Base-by-base conservation (phyloP, 64 coral and sea anemone species). In the Montipora foliosa region DNA sequence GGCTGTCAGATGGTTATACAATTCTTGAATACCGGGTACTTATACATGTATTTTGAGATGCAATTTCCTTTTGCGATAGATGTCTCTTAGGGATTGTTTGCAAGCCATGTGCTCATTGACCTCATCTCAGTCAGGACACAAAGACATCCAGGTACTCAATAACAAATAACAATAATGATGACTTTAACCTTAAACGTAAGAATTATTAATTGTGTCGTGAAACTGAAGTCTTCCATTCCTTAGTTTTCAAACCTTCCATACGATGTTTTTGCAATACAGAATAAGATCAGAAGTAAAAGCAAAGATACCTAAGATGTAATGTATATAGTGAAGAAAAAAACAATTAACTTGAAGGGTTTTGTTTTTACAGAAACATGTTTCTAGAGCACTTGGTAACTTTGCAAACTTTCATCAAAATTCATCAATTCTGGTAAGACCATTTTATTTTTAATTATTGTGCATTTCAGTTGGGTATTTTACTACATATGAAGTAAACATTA, bases 371-470 rank as follows among this genome's bases (percentile, higher is more conserved):
- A 81, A 13, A 44, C 92, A 93, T 81, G 92, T 93, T 79, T 88
- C 92, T 3, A 93, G 92, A 88, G 92, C 84, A n/a, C 61, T 93
- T 66, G 92, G 74, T 14, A 93, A 93, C 62, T 93, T 93, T 88
- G 69, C 92, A 55, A 78, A 81, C 24, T 93, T 93, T 79, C 92
- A 93, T 74, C 92, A 93, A 74, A 93, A 93, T 72, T 93, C 92
- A 5, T 74, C 90, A 76, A 91, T 91, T 69, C 81, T 91, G 79
- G 90, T 83, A 75, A 68, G 67, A 5, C 1, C 14, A 78, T 52
- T 17, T 8, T 57, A 57, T 57, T 11, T 37, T 37, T 37, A 37
- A 37, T 37, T 44, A 44, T 66, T 50, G 49, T 52, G 84, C 70
- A n/a, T 83, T 62, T 83, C 13, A 19, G 47, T 6, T 4, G 8